These are phyloP conservation scores for Bungarus multicinctus DNA, from an alignment of 2,113 vertebrate species.

Conservation along the genomic window DNA sequence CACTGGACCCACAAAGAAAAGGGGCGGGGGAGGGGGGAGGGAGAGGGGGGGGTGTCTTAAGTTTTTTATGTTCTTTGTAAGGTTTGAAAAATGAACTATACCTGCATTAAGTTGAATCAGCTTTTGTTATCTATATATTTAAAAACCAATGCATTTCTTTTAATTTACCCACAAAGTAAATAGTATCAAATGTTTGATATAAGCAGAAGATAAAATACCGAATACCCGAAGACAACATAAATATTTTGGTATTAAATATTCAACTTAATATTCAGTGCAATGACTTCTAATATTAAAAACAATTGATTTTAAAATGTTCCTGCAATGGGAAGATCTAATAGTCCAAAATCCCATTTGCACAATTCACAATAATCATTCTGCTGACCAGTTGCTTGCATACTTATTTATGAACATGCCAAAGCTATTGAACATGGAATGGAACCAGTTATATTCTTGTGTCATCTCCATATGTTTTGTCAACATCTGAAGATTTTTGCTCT, in stretches of 20 bases:
- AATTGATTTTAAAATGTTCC: neutral
- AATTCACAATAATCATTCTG: neutral
- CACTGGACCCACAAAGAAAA: conserved; percentile 33
- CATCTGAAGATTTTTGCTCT: neutral
- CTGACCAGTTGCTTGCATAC: neutral
- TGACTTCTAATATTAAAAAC: neutral
- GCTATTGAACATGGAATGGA: neutral
- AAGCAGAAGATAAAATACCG: neutral
- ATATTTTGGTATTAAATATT: neutral
- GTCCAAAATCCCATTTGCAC: neutral
- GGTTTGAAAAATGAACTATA: neutral
- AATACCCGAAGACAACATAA: neutral
- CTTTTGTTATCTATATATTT: neutral
- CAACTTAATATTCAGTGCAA: neutral
- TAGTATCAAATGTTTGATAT: neutral
- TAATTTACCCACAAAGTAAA: neutral
- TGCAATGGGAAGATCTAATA: neutral
- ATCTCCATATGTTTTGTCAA: neutral
- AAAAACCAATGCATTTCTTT: neutral
- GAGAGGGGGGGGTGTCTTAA: neutral
- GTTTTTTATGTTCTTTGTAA: neutral
- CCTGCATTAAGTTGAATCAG: neutral
- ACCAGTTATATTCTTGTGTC: neutral
- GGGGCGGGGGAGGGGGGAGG: neutral
- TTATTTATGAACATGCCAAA: neutral